Evolutionary conservation across 2,888 invertebrate genomes (phyloP).

Genomic region (Lasioglossum oenotherae): DNA sequence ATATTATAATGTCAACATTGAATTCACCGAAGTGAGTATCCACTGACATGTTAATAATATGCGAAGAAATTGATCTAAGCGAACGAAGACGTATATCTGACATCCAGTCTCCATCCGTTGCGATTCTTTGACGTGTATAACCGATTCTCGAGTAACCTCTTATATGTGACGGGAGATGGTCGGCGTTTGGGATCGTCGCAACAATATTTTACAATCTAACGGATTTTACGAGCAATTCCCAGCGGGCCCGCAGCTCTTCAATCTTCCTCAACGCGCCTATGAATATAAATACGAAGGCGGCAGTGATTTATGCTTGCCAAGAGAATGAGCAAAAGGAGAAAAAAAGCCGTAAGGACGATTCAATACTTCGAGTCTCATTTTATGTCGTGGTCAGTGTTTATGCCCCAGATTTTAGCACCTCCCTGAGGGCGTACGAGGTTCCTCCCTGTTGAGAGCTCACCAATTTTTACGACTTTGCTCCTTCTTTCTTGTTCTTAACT

Average conservation of each 20-base stretch:
- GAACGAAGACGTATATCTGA: no score
- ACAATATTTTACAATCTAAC: conserved; percentile 82
- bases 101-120: background rate
- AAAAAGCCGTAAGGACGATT: conserved; percentile 70
- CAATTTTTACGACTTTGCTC: conserved; percentile 76
- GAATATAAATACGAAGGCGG: conserved; percentile 81
- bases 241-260: conserved; percentile 77
- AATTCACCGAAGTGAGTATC: no score
- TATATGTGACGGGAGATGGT: conserved; percentile 60
- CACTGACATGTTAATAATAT: no score
- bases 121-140: background rate
- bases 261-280: conserved; percentile 81
- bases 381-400: conserved; percentile 82
- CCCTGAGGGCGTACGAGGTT: conserved; percentile 73
- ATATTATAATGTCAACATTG: no score
- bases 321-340: conserved; percentile 54
- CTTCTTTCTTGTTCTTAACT: conserved; percentile 34
- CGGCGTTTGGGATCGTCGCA: conserved; percentile 71
- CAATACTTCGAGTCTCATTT: conserved; percentile 76
- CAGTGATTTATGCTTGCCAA: conserved; percentile 80
- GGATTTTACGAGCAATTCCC: conserved; percentile 80
- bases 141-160: conserved; percentile 55
- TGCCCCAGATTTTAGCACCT: conserved; percentile 80
- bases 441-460: conserved; percentile 74
- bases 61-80: no score